Percentiles rank a stretch among this genome's conserved stretches.
Conservation (phyloP, 2,797 vertebrate genomes). For the Acanthornis magna region DNA sequence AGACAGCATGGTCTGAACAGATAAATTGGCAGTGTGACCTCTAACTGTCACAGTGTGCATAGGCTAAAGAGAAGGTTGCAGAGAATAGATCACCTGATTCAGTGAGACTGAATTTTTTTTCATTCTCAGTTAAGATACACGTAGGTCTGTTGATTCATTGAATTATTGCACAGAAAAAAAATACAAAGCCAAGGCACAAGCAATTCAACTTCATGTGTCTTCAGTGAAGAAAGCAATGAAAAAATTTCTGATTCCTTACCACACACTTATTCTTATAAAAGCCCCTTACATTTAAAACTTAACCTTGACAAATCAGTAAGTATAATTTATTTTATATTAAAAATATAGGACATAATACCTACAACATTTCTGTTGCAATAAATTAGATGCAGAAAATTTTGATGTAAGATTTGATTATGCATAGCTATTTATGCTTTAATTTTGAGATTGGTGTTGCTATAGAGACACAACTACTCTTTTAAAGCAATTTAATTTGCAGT, state of each 20-base stretch:
- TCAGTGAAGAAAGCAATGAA: slow-evolving; percentile 1
- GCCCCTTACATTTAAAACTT: neutral
- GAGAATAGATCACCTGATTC: neutral
- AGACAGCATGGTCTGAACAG: neutral
- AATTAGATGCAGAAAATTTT: neutral
- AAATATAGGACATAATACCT: neutral
- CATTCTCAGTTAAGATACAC: neutral
- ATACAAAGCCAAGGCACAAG: neutral
- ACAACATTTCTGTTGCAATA: neutral
- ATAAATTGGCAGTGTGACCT: neutral
- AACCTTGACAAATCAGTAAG: neutral
- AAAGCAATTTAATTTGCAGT: neutral
- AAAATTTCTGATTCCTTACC: neutral
- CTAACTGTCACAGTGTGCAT: neutral
- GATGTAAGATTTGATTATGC: neutral
- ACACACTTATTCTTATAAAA: neutral
- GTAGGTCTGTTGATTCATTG: neutral
- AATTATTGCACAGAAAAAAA: slow-evolving; percentile 21
- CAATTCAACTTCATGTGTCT: neutral
- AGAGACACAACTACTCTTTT: neutral
- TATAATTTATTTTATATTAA: neutral
- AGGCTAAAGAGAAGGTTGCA: slow-evolving; percentile 17
- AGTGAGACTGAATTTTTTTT: neutral
- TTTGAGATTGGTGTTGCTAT: neutral
- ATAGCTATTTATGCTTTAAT: neutral